Percentiles rank a stretch among this genome's conserved stretches.
Conservation (phyloP, 2,888 invertebrate genomes). For the Nomada fucata region DNA sequence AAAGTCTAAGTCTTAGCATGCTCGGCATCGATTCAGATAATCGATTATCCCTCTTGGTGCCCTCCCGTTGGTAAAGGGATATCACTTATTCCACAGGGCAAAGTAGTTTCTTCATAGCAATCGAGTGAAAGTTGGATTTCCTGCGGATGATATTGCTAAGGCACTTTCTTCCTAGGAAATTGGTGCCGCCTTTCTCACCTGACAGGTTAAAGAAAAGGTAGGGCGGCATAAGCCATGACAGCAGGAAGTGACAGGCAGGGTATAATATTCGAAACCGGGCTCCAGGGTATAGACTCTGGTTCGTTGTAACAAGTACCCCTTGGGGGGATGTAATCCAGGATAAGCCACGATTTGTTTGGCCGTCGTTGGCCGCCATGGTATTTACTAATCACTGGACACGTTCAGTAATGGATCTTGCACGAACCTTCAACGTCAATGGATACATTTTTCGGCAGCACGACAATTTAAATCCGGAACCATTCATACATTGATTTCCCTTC, state of each 20-base stretch:
- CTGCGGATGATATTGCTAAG: conserved; percentile 53
- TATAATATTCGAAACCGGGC: conserved; percentile 75
- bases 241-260: conserved; percentile 72
- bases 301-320: conserved; percentile 65
- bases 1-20: conserved; percentile 3
- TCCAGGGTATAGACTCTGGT: conserved; percentile 54
- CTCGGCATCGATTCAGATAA: conserved; percentile 24
- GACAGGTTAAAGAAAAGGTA: conserved; percentile 70
- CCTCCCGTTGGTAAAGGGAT: conserved; percentile 30
- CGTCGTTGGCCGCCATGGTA: conserved; percentile 78
- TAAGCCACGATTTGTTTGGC: conserved; percentile 81
- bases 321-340: conserved; percentile 78
- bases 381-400: conserved; percentile 79
- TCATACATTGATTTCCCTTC: conserved; percentile 11
- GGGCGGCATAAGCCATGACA: conserved; percentile 73
- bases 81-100: neutral
- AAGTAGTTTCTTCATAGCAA: conserved; percentile 41
- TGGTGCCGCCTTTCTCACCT: conserved; percentile 67
- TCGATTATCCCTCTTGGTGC: conserved; percentile 44
- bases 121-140: conserved; percentile 41
- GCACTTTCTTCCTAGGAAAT: conserved; percentile 40
- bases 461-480: conserved; percentile 22
- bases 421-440: conserved; percentile 66
- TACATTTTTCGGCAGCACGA: conserved; percentile 49
- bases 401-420: conserved; percentile 79